A percentile compares a stretch with the other conserved stretches of the same genome.
phyloP scores from a whole-genome alignment of 2,113 vertebrate genomes.

The Cromileptes altivelis region DNA sequence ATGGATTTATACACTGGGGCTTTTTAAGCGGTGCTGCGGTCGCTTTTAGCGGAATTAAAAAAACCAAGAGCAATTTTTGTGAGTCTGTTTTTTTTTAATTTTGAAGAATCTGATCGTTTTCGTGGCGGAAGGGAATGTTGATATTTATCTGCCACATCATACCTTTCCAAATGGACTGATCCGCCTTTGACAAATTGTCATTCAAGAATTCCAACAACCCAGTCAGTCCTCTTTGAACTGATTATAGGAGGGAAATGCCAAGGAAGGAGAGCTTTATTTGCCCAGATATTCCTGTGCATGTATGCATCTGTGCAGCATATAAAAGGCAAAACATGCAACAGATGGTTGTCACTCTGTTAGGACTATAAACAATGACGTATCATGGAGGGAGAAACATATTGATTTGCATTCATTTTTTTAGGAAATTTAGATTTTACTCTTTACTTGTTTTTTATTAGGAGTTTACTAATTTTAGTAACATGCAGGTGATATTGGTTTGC shows the following conservation, averaged over 20 bases:
- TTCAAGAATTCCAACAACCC: conserved; percentile 75
- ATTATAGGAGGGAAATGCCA: conserved; percentile 29
- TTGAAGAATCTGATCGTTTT: background rate
- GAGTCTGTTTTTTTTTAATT: background rate
- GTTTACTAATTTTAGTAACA: background rate
- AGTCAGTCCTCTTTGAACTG: conserved; percentile 28
- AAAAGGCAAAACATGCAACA: conserved; percentile 77
- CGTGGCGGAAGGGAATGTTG: background rate
- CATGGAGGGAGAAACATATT: background rate
- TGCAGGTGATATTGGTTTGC: background rate
- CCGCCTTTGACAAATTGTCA: conserved; percentile 84
- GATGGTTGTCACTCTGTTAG: conserved; percentile 73
- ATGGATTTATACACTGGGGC: conserved; percentile 42
- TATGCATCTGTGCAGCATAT: background rate
- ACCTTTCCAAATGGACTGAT: conserved; percentile 84
- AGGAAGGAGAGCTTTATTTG: background rate
- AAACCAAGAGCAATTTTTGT: background rate
- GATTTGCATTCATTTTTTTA: background rate
- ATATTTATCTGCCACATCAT: conserved; percentile 30
- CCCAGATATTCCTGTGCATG: background rate
- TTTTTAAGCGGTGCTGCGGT: conserved; percentile 25
- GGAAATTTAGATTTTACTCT: background rate
- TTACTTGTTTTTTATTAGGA: background rate
- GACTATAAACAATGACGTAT: conserved; percentile 15
- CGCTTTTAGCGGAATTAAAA: conserved; percentile 38